Conservation (phyloP, 2,797 vertebrate species). For the Anguilla marmorata region DNA sequence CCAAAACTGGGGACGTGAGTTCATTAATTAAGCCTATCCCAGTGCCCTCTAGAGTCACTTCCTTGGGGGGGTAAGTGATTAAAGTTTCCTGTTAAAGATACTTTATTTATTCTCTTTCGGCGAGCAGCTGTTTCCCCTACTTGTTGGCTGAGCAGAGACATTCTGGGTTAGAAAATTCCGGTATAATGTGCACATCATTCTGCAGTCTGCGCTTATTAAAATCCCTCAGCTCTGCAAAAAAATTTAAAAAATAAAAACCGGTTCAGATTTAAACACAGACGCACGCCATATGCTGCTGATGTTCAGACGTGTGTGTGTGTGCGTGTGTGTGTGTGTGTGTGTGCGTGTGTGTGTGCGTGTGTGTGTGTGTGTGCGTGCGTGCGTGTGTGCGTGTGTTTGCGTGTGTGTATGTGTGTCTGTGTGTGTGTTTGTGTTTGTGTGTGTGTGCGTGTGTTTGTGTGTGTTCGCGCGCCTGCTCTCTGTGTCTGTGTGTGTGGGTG, state of each 20-base stretch:
- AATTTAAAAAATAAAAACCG: not conserved
- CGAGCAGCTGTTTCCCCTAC: not conserved
- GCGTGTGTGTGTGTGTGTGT: not conserved
- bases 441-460: not conserved
- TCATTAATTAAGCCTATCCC: not conserved
- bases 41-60: not conserved
- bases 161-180: not conserved
- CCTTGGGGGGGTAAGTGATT: not conserved
- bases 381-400: not conserved
- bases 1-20: not conserved
- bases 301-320: not conserved
- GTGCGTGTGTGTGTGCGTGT: not conserved
- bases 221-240: not conserved
- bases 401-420: not conserved
- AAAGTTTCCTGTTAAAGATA: not conserved
- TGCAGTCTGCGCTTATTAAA: not conserved
- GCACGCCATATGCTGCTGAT: not conserved
- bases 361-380: not conserved
- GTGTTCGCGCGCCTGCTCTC: too few species aligned
- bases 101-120: not conserved
- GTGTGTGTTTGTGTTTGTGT: not conserved
- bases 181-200: conserved; percentile 1
- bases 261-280: not conserved
- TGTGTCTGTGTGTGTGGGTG: not conserved
- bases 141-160: not conserved